Conservation (phyloP, 2,113 vertebrate genomes). For the Saguinus imperator region DNA sequence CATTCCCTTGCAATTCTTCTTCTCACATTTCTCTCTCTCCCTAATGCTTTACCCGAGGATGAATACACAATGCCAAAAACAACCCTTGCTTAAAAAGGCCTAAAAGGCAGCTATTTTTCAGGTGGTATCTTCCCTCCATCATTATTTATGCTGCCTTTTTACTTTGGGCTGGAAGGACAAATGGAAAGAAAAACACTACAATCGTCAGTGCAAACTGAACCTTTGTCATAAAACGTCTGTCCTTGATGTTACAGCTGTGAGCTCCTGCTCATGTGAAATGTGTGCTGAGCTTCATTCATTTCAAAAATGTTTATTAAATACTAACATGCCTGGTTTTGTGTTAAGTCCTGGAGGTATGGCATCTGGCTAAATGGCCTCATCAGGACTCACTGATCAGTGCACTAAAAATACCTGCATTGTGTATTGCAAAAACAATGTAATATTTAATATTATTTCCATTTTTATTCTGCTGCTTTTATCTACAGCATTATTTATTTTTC, state of each 20-base stretch:
- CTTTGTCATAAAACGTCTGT: background rate
- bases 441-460: background rate
- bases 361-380: background rate
- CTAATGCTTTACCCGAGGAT: background rate
- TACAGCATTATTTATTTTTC: background rate
- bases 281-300: background rate
- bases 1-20: constrained; percentile 63
- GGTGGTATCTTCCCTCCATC: background rate
- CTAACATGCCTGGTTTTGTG: background rate
- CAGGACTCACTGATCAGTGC: background rate
- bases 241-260: background rate
- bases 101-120: background rate
- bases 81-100: background rate
- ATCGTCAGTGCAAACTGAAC: background rate
- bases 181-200: background rate
- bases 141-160: background rate
- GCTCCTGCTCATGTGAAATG: background rate
- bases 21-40: constrained; percentile 62
- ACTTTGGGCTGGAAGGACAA: background rate
- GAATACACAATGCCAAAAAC: background rate
- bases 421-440: background rate
- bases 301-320: background rate
- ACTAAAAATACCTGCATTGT: background rate
- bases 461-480: background rate
- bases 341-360: background rate